phyloP scores from a whole-genome alignment of 2,113 vertebrate species.

The Pristiophorus japonicus region DNA sequence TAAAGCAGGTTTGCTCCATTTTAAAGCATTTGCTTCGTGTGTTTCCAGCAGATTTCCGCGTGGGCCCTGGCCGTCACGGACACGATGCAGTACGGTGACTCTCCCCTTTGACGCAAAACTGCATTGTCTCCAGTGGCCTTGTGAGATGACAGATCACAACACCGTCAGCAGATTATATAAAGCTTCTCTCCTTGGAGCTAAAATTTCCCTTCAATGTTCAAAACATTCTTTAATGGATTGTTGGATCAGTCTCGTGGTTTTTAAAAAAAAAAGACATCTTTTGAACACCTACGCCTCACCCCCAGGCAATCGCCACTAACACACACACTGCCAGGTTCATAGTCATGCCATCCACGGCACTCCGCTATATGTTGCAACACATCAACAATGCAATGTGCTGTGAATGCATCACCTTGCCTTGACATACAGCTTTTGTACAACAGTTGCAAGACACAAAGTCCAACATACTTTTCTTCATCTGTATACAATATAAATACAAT shows the following conservation, averaged over 20 bases:
- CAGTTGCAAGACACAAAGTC: background rate
- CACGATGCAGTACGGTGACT: too few species aligned
- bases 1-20: background rate
- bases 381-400: background rate
- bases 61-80: background rate
- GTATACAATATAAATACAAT: background rate
- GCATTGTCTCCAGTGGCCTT: background rate
- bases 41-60: background rate
- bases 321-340: background rate
- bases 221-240: background rate
- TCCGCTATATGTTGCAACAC: background rate
- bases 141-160: background rate
- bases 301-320: background rate
- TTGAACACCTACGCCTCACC: slow-evolving; percentile 9
- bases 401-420: background rate
- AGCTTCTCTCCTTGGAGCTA: background rate
- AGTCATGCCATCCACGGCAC: background rate
- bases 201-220: background rate
- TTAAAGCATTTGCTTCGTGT: background rate
- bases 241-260: too few species aligned
- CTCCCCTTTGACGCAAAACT: background rate
- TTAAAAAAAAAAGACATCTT: too few species aligned
- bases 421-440: background rate
- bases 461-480: background rate
- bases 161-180: background rate